A percentile compares a stretch with the other conserved stretches of the same genome.
Evolutionary conservation across 2,113 vertebrate species (phyloP).

Genomic region (Climacteris rufus): DNA sequence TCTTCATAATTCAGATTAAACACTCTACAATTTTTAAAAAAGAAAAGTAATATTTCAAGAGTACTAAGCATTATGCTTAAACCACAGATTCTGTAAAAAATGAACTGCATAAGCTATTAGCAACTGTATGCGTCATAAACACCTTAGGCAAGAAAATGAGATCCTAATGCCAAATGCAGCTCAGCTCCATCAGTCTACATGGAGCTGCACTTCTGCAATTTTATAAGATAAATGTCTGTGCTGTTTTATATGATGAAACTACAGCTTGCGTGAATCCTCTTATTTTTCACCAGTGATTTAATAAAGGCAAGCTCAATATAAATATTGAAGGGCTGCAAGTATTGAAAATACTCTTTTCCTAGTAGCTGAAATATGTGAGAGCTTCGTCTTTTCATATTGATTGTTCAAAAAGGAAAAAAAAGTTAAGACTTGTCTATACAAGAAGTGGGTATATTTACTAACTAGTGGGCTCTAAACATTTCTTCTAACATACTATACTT

Average conservation of each 20-base stretch:
- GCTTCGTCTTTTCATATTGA: conserved; percentile 67
- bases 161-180: conserved; percentile 66
- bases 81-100: conserved; percentile 77
- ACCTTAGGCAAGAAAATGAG: conserved; percentile 74
- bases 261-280: conserved; percentile 72
- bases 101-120: conserved; percentile 74
- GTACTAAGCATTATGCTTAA: conserved; percentile 74
- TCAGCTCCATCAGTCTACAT: conserved; percentile 69
- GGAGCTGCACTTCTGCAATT: conserved; percentile 68
- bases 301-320: conserved; percentile 77
- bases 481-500: not conserved
- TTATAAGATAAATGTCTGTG: conserved; percentile 73
- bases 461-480: conserved; percentile 39
- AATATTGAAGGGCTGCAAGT: conserved; percentile 72
- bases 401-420: not conserved
- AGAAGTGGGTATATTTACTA: conserved; percentile 57
- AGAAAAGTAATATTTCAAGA: conserved; percentile 62
- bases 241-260: conserved; percentile 75
- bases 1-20: conserved; percentile 53
- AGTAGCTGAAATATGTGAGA: conserved; percentile 56
- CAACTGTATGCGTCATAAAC: conserved; percentile 69
- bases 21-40: conserved; percentile 58
- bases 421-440: conserved; percentile 63
- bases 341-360: conserved; percentile 49
- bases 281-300: conserved; percentile 79